These are phyloP conservation scores for Patella caerulea DNA, from an alignment of 2,888 invertebrate genomes.

Conservation along the genomic window DNA sequence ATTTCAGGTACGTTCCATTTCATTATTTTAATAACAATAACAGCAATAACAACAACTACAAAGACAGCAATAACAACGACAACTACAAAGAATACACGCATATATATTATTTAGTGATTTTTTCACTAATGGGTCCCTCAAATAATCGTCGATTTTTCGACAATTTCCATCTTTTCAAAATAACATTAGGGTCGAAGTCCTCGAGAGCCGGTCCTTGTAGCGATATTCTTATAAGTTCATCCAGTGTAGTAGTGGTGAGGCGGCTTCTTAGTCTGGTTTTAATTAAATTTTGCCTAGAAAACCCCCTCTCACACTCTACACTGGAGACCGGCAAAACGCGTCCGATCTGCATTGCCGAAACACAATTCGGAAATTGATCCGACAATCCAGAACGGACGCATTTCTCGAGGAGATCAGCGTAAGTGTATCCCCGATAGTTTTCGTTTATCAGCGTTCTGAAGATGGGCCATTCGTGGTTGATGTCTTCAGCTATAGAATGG, in stretches of 20 bases:
- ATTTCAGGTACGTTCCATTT: too few relatives aligned
- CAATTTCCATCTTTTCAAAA: not conserved
- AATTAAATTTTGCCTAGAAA: conserved; percentile 14
- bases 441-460: not conserved
- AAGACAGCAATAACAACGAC: too few relatives aligned
- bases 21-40: too few relatives aligned
- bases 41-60: too few relatives aligned
- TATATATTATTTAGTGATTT: not conserved
- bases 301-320: conserved; percentile 14
- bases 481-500: not conserved
- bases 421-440: not conserved
- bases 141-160: not conserved
- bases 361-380: too few relatives aligned
- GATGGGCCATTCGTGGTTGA: not conserved
- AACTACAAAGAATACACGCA: too few relatives aligned
- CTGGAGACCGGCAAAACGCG: conserved; percentile 2
- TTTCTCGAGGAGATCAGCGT: too few relatives aligned
- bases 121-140: not conserved
- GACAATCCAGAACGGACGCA: too few relatives aligned
- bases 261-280: not conserved
- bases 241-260: not conserved
- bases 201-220: not conserved
- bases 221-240: conserved; percentile 1
- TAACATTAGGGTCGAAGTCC: not conserved
- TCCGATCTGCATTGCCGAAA: too few relatives aligned